Conservation (phyloP, 2,888 invertebrate species). For the Tenthredo livida region DNA sequence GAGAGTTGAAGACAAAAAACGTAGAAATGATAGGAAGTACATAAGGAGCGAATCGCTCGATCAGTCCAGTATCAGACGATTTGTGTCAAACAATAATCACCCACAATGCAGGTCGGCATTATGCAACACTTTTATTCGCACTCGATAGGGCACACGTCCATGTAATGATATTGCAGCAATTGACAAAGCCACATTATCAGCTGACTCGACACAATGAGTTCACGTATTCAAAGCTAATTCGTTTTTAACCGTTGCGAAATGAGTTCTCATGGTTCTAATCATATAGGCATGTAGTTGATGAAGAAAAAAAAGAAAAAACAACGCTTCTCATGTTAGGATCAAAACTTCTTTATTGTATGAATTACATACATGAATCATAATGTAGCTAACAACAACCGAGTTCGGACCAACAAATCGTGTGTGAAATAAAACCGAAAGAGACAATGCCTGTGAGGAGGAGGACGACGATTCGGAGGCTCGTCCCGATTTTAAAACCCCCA, state of each 20-base stretch:
- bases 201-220: slow-evolving; percentile 18
- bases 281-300: background rate
- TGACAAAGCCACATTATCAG: slow-evolving; percentile 8
- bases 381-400: background rate
- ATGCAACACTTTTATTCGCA: background rate
- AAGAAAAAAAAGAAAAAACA: no score
- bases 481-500: background rate
- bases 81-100: background rate
- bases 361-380: background rate
- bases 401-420: background rate
- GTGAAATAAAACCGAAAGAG: background rate
- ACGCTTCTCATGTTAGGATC: background rate
- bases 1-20: background rate
- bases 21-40: background rate
- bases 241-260: background rate
- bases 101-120: background rate
- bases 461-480: background rate
- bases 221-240: background rate
- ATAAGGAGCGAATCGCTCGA: background rate
- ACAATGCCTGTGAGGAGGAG: background rate
- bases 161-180: background rate
- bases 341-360: background rate
- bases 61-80: background rate
- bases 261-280: slow-evolving; percentile 9
- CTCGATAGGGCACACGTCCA: background rate